Evolutionary conservation across 2,797 vertebrate species (phyloP), one percentile per base, ranked within the genome.

Genomic region (Gymnothorax javanicus): DNA sequence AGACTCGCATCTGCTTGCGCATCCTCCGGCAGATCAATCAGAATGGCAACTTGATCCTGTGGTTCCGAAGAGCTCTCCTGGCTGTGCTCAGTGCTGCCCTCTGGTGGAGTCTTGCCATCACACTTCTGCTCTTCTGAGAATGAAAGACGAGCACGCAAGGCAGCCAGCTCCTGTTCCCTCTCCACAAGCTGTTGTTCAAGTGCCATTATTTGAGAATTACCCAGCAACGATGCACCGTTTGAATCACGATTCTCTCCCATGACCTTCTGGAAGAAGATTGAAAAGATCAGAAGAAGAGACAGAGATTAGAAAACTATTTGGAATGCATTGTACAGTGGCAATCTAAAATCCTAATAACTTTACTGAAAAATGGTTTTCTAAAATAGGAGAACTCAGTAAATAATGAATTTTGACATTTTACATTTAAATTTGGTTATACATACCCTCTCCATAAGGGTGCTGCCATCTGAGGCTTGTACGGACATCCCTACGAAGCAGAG

Each of bases 1-100:
- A 96, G 89, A 17, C 95, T 95, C 73, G 91, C 94, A n/a, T 96
- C 95, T 52, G 95, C 95, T 85, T 88, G 90, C 33, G 92, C 83
- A 0, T 93, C 92, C 57, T 94, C 94, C 83, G 93, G 86, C 12
- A 89, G 89, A 13, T 91, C 92, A 23, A 91, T 88, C 33, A 89
- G 89, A 2, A 54, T 86, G 71, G 71, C 71, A 84, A 92, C 86
- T 50, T 60, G 86, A 75, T 93, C 90, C 13, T 60, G 57, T 4
- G 87, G 67, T n/a, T 62, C 57, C 0, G 27, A 1, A 4, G 75
- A 58, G 56, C 25, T 79, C 82, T 89, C 89, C 60, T 84, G 88
- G 58, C 3, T 85, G 77, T 87, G 89, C 77, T 88, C 88, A 71
- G 25, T 64, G 50, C 59, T 87, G 88, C 91, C 91, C 77, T 33